These are phyloP conservation scores for Brachyhypopomus occidentalis DNA, from an alignment of 2,113 vertebrate species.

Conservation along the genomic window DNA sequence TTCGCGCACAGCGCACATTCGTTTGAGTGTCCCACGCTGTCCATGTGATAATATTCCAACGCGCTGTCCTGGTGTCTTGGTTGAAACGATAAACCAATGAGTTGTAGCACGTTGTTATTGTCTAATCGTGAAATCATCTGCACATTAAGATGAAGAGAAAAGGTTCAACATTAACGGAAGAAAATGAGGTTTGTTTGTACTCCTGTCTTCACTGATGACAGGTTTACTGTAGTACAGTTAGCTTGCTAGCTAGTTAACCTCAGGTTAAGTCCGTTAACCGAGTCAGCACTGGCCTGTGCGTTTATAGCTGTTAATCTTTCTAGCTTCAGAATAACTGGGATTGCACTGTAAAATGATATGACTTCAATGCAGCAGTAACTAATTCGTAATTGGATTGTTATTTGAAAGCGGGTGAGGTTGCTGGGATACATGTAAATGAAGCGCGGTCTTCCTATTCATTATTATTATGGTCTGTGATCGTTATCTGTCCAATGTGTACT, in stretches of 20 bases:
- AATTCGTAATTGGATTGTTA: not conserved
- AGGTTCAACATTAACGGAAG: not conserved
- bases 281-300: too few relatives aligned
- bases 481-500: not conserved
- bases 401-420: not conserved
- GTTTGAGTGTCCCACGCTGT: slow-evolving; percentile 34
- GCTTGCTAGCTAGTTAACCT: not conserved
- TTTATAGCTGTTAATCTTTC: not conserved
- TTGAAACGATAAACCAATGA: not conserved
- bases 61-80: not conserved
- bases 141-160: slow-evolving; percentile 47
- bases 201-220: not conserved
- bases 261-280: too few relatives aligned
- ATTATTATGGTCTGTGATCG: too few relatives aligned
- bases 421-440: not conserved
- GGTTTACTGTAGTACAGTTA: not conserved
- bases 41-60: slow-evolving; percentile 39
- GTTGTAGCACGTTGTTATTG: not conserved
- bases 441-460: too few relatives aligned
- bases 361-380: not conserved
- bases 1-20: fast-evolving
- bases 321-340: not conserved
- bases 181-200: slow-evolving; percentile 31
- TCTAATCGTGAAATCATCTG: not conserved
- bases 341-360: not conserved